Conservation (phyloP, 2,888 invertebrate genomes). For the Diaprepes abbreviatus region DNA sequence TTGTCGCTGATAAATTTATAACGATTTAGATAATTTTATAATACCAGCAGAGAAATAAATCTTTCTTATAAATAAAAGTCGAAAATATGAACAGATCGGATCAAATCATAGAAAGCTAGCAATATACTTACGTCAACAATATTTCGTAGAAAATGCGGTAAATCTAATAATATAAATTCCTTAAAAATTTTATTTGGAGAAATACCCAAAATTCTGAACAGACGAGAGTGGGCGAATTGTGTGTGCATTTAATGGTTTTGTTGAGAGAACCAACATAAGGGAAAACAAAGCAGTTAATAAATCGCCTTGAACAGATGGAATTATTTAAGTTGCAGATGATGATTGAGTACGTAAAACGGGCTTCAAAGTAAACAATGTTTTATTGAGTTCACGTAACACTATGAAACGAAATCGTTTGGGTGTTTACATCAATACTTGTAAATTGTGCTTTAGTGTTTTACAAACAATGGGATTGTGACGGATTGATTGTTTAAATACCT, state of each 20-base stretch:
- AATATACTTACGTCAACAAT: no score
- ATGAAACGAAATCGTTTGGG: constrained; percentile 4
- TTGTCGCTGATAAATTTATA: no score
- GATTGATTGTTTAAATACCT: constrained; percentile 38
- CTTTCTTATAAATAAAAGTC: no score
- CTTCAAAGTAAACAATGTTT: constrained; percentile 59
- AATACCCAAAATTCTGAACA: constrained; percentile 14
- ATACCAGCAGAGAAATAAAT: no score
- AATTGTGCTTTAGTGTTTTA: constrained; percentile 42
- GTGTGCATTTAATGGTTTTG: constrained; percentile 54
- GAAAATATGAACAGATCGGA: no score
- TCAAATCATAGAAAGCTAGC: no score
- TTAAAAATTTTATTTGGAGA: constrained; percentile 5
- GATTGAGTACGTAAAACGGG: constrained; percentile 59
- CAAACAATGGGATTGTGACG: constrained; percentile 40
- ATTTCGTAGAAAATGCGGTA: no score
- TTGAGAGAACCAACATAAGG: constrained; percentile 57
- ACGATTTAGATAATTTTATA: no score
- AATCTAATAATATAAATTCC: no score
- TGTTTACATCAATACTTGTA: constrained; percentile 37
- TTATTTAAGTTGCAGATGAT: constrained; percentile 59
- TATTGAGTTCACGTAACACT: constrained; percentile 52
- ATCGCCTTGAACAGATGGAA: constrained; percentile 58
- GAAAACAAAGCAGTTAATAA: constrained; percentile 61
- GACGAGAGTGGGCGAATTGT: constrained; percentile 11